Percentiles rank a stretch among this genome's conserved stretches.
Conservation (phyloP, 2,113 vertebrate species). For the Thunnus thynnus region DNA sequence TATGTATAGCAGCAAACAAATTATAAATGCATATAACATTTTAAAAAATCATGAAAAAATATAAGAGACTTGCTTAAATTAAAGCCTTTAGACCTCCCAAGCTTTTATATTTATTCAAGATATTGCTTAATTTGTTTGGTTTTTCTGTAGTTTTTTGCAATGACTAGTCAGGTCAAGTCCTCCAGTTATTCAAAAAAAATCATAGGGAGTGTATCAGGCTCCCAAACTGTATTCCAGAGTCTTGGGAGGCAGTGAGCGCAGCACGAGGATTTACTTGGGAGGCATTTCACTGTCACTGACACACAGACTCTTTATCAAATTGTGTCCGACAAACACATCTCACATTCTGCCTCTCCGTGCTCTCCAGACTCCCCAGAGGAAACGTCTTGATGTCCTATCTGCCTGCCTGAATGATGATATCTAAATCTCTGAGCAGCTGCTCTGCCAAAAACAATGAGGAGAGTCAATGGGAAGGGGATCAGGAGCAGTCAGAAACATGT, state of each 20-base stretch:
- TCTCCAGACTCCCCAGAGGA: conserved; percentile 70
- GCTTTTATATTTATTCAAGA: not conserved
- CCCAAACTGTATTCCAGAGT: conserved; percentile 50
- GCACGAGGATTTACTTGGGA: conserved; percentile 52
- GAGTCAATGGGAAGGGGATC: conserved; percentile 59
- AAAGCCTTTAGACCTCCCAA: not conserved
- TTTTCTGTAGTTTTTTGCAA: not conserved
- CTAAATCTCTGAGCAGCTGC: conserved; percentile 83
- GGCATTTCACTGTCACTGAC: conserved; percentile 72
- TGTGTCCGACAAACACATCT: conserved; percentile 68
- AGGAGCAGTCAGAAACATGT: conserved; percentile 52
- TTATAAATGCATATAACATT: conserved; percentile 2
- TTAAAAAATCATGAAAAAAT: not conserved
- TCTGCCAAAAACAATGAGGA: conserved; percentile 75
- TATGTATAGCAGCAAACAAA: not conserved
- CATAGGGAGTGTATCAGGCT: conserved; percentile 22
- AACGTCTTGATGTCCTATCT: conserved; percentile 77
- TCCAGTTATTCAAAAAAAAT: conserved; percentile 25
- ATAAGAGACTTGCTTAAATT: not conserved
- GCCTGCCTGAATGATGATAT: conserved; percentile 84
- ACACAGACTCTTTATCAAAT: conserved; percentile 74
- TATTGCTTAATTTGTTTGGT: not conserved
- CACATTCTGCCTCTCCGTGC: conserved; percentile 62
- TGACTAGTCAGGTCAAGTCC: conserved; percentile 7
- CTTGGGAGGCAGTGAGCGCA: not conserved